Base-by-base conservation (phyloP, 23 tunicate species). In the Phallusia fumigata region DNA sequence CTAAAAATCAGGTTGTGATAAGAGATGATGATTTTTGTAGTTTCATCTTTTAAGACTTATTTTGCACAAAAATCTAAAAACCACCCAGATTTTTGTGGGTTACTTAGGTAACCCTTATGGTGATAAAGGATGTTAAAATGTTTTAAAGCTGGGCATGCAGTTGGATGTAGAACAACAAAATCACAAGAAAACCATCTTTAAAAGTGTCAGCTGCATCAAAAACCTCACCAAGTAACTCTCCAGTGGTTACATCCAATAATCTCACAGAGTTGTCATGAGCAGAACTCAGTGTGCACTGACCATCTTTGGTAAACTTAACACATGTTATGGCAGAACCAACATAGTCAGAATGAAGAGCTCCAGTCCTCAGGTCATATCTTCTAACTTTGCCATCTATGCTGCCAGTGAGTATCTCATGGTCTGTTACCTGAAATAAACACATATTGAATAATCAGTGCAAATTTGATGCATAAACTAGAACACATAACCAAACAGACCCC, bases 291-390 rank as follows among this genome's bases (percentile, higher is more conserved):
- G 92, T 80, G 64, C 98, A 94, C 64, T 94, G 98, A 18, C 95
- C 93, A 82, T 94, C 98, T 65, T 94, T 94, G 31, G 98, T 74
- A 82, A 83, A 89, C 12, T 49, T 47, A 19, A 87, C 87, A 53
- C 88, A 82, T 36, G 98, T 94, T n/a, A 94, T 77, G 32, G 98
- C 91, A 0, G 91, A 78, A 28, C 91, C 98, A 64, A 94, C 86
- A 84, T 85, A 82, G 81, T 94, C 98, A 32, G 98, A 85, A 82
- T 65, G 79, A 87, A 94, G 76, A 26, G 74, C 28, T 40, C 98
- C 98, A 32, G 65, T 86, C 82, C 98, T 65, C 32, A 94, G 74
- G 49, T 94, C 98, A 65, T 94, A 94, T 35, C 98, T 81, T 18
- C 98, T 81, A 28, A 94, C 85, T 53, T 69, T 64, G 8, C 98